Conservation (phyloP, 2,888 invertebrate genomes). For the Drosophila macrothrix region DNA sequence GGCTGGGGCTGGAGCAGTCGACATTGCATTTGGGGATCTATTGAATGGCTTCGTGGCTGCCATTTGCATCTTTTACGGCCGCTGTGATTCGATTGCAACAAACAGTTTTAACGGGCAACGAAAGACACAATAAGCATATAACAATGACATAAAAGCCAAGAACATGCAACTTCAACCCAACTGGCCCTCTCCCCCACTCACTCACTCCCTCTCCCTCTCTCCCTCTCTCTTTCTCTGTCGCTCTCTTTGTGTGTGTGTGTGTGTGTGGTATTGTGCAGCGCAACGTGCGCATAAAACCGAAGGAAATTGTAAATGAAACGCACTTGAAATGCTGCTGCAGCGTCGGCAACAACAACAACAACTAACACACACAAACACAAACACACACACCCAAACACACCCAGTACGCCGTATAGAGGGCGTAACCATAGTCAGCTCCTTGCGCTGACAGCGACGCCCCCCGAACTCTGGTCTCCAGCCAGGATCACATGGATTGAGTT, state of each 20-base stretch:
- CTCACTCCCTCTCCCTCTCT: not conserved
- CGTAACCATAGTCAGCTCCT: conserved; percentile 52
- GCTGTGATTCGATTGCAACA: conserved; percentile 71
- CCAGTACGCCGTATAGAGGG: conserved; percentile 31
- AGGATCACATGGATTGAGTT: conserved; percentile 66
- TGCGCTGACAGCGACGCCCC: conserved; percentile 23
- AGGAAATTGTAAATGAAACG: conserved; percentile 80
- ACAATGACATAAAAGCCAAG: conserved; percentile 73
- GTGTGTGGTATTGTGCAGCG: conserved; percentile 52
- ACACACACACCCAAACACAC: not conserved
- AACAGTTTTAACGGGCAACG: conserved; percentile 67
- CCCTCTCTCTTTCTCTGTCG: not conserved
- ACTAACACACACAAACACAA: not conserved
- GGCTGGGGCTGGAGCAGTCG: conserved; percentile 12
- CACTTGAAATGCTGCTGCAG: conserved; percentile 74
- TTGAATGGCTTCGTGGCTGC: conserved; percentile 55
- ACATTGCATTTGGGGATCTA: conserved; percentile 52
- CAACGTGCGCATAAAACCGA: conserved; percentile 74
- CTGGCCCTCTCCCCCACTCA: not conserved
- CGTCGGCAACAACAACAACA: conserved; percentile 13
- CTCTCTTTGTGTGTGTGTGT: conserved; percentile 8
- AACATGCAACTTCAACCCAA: conserved; percentile 50
- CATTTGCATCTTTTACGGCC: conserved; percentile 76
- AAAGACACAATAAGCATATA: conserved; percentile 71
- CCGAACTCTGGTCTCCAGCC: conserved; percentile 4